These are phyloP conservation scores for Magallana angulata DNA, from an alignment of 1,140 invertebrate genomes.

Conservation along the genomic window DNA sequence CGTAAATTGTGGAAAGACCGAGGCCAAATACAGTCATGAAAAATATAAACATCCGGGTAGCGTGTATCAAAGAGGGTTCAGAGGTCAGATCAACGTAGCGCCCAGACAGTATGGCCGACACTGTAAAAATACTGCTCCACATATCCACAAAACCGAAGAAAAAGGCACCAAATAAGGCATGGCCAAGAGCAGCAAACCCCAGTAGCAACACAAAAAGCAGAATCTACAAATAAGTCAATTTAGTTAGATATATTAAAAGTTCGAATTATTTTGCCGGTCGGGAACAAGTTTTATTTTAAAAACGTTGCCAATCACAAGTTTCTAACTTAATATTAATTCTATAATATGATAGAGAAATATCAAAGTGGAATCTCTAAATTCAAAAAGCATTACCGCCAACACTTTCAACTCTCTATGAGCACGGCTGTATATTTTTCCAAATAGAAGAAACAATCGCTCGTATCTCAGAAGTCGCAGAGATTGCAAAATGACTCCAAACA, in stretches of 20 bases:
- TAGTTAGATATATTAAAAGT: too few species aligned
- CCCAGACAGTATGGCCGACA: constrained; percentile 68
- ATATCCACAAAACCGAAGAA: constrained; percentile 65
- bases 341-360: too few species aligned
- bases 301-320: too few species aligned
- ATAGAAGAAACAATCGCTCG: constrained; percentile 68
- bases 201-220: constrained; percentile 68
- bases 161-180: constrained; percentile 70
- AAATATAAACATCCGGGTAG: constrained; percentile 65
- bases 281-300: too few species aligned
- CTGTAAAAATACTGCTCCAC: constrained; percentile 67
- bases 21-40: constrained; percentile 66
- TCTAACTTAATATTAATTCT: too few species aligned
- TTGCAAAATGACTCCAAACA: constrained; percentile 71
- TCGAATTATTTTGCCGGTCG: too few species aligned
- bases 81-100: constrained; percentile 53
- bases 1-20: constrained; percentile 73
- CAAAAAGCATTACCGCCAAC: constrained; percentile 67
- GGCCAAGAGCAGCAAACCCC: constrained; percentile 70
- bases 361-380: too few species aligned
- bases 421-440: constrained; percentile 71
- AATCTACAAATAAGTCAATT: constrained; percentile 55
- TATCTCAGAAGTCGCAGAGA: constrained; percentile 70
- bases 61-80: constrained; percentile 51
- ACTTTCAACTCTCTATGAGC: constrained; percentile 69